Percentiles rank a stretch among this genome's conserved stretches.
phyloP scores from a whole-genome alignment of 2,797 vertebrate species.

The Echiichthys vipera region DNA sequence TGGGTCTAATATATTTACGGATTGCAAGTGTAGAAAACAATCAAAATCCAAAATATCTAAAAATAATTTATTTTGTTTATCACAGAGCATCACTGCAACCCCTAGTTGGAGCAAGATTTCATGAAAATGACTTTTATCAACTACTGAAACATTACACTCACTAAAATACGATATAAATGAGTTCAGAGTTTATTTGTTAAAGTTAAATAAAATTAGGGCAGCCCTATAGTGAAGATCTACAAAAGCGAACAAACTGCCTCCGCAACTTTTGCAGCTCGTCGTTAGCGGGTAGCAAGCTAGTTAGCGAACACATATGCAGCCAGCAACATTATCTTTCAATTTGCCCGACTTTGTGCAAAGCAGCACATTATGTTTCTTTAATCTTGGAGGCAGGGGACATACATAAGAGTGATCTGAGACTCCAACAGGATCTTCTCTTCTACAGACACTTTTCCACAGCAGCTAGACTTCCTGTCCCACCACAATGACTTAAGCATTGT shows the following conservation, averaged over 20 bases:
- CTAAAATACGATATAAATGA: neutral
- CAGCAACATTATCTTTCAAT: neutral
- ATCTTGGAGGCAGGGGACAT: neutral
- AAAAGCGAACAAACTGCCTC: neutral
- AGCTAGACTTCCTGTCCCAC: neutral
- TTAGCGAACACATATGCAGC: conserved; percentile 9
- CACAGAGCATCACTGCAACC: neutral
- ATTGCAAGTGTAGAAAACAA: neutral
- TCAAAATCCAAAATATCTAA: neutral
- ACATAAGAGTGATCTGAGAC: neutral
- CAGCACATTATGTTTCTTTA: neutral
- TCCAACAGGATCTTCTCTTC: neutral
- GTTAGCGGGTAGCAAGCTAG: neutral
- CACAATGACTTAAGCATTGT: neutral
- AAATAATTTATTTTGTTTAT: neutral
- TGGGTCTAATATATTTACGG: conserved; percentile 5
- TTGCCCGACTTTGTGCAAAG: neutral
- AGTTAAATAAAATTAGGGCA: neutral
- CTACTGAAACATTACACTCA: neutral
- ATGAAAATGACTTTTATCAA: neutral
- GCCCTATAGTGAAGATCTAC: neutral
- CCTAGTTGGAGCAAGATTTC: neutral
- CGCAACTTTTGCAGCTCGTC: neutral
- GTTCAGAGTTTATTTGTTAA: neutral
- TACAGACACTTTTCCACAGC: neutral